A percentile compares a stretch with the other conserved stretches of the same genome.
These are phyloP conservation scores for Tyto alba DNA, from an alignment of 2,113 vertebrate species.

Conservation along the genomic window DNA sequence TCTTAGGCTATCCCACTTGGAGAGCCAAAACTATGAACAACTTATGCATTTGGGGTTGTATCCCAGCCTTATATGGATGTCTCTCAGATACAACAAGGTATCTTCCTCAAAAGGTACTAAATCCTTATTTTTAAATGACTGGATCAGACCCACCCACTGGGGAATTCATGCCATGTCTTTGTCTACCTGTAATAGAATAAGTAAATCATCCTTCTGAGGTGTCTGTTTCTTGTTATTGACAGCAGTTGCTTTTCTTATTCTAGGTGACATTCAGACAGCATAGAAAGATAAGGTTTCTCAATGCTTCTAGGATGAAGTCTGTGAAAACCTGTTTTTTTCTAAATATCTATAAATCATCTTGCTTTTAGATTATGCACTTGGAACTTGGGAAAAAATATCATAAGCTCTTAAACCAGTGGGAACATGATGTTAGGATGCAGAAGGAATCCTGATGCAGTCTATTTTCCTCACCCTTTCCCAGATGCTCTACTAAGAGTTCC, in stretches of 20 bases:
- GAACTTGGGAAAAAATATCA: neutral
- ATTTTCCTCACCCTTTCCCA: neutral
- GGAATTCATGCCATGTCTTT: neutral
- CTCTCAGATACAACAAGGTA: neutral
- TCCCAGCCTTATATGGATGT: neutral
- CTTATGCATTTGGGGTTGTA: neutral
- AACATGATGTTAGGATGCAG: neutral
- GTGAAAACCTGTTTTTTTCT: neutral
- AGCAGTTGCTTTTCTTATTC: neutral
- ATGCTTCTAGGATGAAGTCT: neutral
- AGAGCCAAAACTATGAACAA: neutral
- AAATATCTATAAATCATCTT: neutral
- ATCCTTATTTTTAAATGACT: neutral
- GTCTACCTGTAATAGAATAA: neutral
- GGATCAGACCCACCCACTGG: neutral
- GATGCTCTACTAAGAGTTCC: neutral
- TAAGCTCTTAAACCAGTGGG: neutral
- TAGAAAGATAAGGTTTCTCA: neutral
- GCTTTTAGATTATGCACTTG: neutral
- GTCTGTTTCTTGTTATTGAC: neutral
- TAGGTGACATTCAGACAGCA: neutral
- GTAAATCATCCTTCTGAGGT: neutral
- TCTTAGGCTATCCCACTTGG: neutral
- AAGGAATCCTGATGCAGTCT: neutral
- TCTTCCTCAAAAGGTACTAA: neutral